Conservation (phyloP, 1,140 invertebrate genomes). For the Drosophila sp. region DNA sequence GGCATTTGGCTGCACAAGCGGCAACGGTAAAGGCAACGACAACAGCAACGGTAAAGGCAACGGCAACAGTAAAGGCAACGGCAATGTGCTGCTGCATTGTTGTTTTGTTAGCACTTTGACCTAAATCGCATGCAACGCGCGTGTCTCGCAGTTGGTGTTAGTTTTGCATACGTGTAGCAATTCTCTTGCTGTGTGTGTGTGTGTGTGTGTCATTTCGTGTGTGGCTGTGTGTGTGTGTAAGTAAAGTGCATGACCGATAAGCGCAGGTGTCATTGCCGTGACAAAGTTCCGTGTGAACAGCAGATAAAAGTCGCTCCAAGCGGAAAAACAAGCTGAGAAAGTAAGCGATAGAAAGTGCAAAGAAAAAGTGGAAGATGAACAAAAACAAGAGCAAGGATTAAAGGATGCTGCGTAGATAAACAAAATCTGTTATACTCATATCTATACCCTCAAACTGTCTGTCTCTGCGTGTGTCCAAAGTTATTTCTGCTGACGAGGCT, state of each 20-base stretch:
- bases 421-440: constrained; percentile 20
- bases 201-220: constrained; percentile 4
- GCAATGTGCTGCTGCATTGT: constrained; percentile 68
- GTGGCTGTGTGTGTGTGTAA: neutral
- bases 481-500: constrained; percentile 11
- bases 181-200: constrained; percentile 20
- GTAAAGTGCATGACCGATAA: constrained; percentile 58
- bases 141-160: constrained; percentile 19
- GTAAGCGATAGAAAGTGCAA: constrained; percentile 11
- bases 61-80: constrained; percentile 26
- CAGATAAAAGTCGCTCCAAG: constrained; percentile 42
- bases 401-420: constrained; percentile 35
- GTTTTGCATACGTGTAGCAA: constrained; percentile 5
- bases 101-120: constrained; percentile 74
- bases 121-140: constrained; percentile 62
- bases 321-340: constrained; percentile 17
- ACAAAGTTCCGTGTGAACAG: constrained; percentile 52
- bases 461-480: constrained; percentile 13
- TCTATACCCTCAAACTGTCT: neutral
- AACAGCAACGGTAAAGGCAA: constrained; percentile 30
- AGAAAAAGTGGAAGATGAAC: neutral
- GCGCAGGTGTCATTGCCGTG: constrained; percentile 60
- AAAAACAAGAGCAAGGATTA: neutral
- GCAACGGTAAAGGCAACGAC: constrained; percentile 17
- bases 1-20: constrained; percentile 13